phyloP scores from a whole-genome alignment of 2,888 invertebrate genomes.

The Neoaliturus tenellus region DNA sequence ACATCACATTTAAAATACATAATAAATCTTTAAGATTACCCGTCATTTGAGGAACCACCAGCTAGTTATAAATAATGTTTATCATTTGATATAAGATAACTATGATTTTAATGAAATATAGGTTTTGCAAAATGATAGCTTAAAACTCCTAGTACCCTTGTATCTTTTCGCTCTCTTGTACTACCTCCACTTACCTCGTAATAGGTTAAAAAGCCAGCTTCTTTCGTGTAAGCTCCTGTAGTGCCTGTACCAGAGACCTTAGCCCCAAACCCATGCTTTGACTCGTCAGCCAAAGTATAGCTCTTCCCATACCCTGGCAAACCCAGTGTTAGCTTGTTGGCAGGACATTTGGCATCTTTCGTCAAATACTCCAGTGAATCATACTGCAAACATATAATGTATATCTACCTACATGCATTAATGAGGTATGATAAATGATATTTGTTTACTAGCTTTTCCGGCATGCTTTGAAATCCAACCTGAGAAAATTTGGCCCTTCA shows the following conservation, averaged over 20 bases:
- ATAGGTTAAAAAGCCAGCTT: conserved; percentile 81
- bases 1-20: too few species aligned
- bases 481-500: not conserved
- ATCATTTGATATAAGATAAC: too few species aligned
- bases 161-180: not conserved
- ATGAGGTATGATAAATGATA: not conserved
- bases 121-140: too few species aligned
- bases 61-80: too few species aligned
- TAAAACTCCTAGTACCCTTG: not conserved
- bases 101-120: too few species aligned
- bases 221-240: conserved; percentile 81
- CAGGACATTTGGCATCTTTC: not conserved
- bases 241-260: conserved; percentile 74
- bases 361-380: not conserved
- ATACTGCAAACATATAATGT: not conserved
- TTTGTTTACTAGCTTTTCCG: too few species aligned
- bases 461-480: too few species aligned
- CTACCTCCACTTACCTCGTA: conserved; percentile 80
- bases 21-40: too few species aligned
- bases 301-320: conserved; percentile 93
- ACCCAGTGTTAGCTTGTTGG: conserved; percentile 72
- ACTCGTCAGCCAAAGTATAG: conserved; percentile 77
- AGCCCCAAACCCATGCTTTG: conserved; percentile 75
- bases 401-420: not conserved
- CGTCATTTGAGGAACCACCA: too few species aligned